Conservation (phyloP, 2,888 invertebrate species). For the Hemicrepidius hirtus region DNA sequence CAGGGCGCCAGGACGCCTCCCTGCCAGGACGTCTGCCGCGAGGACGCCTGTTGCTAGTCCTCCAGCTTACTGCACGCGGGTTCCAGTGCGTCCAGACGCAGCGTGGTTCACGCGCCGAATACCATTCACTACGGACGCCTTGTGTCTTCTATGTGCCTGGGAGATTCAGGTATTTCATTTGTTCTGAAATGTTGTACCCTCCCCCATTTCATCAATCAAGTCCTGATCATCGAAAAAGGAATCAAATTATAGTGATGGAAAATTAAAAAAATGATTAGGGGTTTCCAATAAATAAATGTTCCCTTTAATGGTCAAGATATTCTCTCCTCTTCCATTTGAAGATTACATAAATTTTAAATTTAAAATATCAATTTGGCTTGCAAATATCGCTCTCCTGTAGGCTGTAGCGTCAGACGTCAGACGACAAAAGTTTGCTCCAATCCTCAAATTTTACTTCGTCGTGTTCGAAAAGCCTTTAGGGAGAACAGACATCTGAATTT, state of each 20-base stretch:
- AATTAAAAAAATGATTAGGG: background rate
- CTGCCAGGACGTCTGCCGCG: conserved; percentile 66
- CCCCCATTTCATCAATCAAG: conserved; percentile 35
- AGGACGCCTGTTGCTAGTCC: conserved; percentile 73
- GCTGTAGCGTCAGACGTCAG: conserved; percentile 46
- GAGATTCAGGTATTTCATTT: conserved; percentile 65
- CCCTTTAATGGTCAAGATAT: conserved; percentile 61
- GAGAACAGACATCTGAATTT: conserved; percentile 57
- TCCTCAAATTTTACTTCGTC: conserved; percentile 50
- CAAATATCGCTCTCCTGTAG: conserved; percentile 67
- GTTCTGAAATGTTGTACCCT: conserved; percentile 26
- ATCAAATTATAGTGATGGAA: background rate
- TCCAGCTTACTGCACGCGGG: conserved; percentile 67
- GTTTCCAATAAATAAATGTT: conserved; percentile 25
- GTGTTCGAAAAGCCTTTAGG: conserved; percentile 46
- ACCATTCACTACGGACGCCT: conserved; percentile 58
- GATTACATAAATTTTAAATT: conserved; percentile 73
- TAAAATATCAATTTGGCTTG: conserved; percentile 75
- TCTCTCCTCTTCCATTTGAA: conserved; percentile 67
- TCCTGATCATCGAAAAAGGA: too few relatives aligned
- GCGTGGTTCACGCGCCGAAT: conserved; percentile 56
- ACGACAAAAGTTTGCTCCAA: conserved; percentile 55
- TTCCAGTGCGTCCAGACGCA: conserved; percentile 60
- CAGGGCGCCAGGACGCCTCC: conserved; percentile 68
- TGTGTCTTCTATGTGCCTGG: conserved; percentile 67